These are phyloP conservation scores for Murina feae DNA, from an alignment of 2,113 vertebrate species.

Conservation along the genomic window DNA sequence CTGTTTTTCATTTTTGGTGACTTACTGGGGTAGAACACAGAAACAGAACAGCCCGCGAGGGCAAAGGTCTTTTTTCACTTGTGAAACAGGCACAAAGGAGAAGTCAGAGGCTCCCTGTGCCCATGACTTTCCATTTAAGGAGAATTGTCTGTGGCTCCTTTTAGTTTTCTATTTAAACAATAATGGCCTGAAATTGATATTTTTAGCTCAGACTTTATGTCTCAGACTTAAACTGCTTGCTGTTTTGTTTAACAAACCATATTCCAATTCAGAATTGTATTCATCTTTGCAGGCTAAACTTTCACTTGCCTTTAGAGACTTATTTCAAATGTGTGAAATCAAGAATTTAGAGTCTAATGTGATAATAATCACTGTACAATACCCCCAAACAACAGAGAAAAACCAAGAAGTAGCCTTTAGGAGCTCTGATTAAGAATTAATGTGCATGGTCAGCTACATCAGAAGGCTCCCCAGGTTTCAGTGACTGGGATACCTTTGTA, in stretches of 20 bases:
- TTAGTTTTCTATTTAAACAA: background rate
- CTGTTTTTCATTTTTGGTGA: conserved; percentile 23
- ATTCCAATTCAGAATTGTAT: background rate
- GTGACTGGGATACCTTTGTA: background rate
- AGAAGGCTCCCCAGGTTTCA: background rate
- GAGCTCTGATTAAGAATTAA: background rate
- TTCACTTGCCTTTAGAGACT: background rate
- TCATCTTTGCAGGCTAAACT: background rate
- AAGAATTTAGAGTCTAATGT: background rate
- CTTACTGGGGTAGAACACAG: background rate
- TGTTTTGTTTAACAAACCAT: background rate
- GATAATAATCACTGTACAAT: background rate
- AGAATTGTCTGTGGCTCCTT: background rate
- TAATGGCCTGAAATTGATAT: background rate
- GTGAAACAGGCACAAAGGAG: background rate
- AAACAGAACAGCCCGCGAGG: background rate
- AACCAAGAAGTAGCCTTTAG: background rate
- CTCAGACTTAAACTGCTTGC: background rate
- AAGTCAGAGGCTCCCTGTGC: background rate
- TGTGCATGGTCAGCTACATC: background rate
- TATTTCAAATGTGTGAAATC: conserved; percentile 3
- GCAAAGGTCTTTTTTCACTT: background rate
- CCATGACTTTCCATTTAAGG: background rate
- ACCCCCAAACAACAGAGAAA: background rate
- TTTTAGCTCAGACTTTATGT: background rate